phyloP scores from a whole-genome alignment of 2,113 vertebrate species.

The Saimiri boliviensis region DNA sequence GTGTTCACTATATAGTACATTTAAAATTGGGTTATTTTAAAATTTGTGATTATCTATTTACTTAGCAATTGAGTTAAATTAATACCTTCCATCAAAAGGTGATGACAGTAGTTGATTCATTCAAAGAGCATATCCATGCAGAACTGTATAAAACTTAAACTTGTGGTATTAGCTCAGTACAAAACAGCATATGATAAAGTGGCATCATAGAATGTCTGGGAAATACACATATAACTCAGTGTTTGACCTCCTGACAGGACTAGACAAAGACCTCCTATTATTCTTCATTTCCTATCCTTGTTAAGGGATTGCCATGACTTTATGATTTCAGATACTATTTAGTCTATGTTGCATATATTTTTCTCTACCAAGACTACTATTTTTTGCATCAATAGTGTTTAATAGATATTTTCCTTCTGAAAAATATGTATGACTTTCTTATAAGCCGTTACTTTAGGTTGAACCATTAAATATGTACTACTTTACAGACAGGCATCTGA shows the following conservation, averaged over 20 bases:
- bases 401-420: conserved; percentile 35
- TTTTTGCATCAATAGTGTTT: conserved; percentile 50
- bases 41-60: conserved; percentile 24
- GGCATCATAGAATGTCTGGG: background rate
- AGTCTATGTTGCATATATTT: background rate
- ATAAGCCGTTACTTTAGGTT: background rate
- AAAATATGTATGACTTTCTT: background rate
- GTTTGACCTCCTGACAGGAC: conserved; percentile 31
- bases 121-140: background rate
- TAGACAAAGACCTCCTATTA: background rate
- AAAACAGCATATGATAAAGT: conserved; percentile 33
- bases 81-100: conserved; percentile 24
- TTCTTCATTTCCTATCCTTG: conserved; percentile 20
- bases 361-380: background rate
- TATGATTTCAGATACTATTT: background rate
- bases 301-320: background rate
- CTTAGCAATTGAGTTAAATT: conserved; percentile 23
- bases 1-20: background rate
- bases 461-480: background rate
- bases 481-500: background rate
- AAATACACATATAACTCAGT: background rate
- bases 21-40: conserved; percentile 35
- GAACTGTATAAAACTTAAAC: background rate
- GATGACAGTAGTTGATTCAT: conserved; percentile 23
- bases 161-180: background rate